Conservation (phyloP, 2,888 invertebrate species). For the Caenorhabditis uteleia region DNA sequence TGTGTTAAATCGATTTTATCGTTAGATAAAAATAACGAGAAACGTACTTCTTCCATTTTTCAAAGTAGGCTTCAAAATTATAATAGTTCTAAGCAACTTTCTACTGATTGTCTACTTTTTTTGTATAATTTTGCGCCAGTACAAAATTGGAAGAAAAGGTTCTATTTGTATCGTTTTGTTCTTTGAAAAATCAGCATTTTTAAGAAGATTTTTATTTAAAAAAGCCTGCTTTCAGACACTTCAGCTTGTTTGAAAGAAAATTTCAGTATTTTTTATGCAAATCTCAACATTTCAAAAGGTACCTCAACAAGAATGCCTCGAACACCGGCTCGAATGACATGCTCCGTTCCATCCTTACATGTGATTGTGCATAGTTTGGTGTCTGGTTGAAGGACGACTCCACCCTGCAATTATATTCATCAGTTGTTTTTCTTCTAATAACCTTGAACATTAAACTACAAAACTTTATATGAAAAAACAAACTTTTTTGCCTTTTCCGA, state of each 20-base stretch:
- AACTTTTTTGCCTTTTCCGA: conserved; percentile 54
- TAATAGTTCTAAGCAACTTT: too few relatives aligned
- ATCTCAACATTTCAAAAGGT: too few relatives aligned
- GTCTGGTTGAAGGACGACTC: conserved; percentile 48
- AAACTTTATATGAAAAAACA: not conserved
- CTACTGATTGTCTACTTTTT: too few relatives aligned
- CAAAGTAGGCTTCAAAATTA: too few relatives aligned
- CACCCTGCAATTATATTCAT: conserved; percentile 50
- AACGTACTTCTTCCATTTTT: too few relatives aligned
- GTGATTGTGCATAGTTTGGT: conserved; percentile 48
- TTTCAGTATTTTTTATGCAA: not conserved
- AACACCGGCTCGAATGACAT: conserved; percentile 48
- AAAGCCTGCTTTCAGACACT: not conserved
- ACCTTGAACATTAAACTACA: not conserved
- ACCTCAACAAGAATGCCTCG: conserved; percentile 50
- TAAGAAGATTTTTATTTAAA: too few relatives aligned
- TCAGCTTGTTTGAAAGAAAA: not conserved
- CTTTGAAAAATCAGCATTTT: not conserved
- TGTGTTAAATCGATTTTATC: too few relatives aligned
- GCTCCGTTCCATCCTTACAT: conserved; percentile 46
- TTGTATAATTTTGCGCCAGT: too few relatives aligned
- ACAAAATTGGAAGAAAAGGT: too few relatives aligned
- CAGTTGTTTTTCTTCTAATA: too few relatives aligned
- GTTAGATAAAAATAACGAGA: too few relatives aligned
- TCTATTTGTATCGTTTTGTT: too few relatives aligned